These are phyloP conservation scores for Neodiprion virginianus DNA, from an alignment of 1,140 invertebrate species.

Conservation along the genomic window DNA sequence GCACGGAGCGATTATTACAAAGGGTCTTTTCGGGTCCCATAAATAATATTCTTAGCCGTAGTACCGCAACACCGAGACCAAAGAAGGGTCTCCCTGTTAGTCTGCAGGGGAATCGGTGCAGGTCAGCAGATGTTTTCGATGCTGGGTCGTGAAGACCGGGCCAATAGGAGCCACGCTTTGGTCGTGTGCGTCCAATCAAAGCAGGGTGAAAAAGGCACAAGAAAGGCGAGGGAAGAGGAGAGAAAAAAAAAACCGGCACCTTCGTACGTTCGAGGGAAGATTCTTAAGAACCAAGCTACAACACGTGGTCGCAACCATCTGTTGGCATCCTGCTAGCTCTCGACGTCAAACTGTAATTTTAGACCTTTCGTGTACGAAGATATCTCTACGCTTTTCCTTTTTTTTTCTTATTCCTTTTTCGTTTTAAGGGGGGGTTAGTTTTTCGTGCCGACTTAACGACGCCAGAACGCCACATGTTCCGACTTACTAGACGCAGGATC, in stretches of 20 bases:
- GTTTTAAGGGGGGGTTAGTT: too few relatives aligned
- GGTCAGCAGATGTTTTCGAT: conserved; percentile 45
- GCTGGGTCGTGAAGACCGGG: conserved; percentile 32
- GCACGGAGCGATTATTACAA: conserved; percentile 44
- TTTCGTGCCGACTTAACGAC: background rate
- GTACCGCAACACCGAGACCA: background rate
- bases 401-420: background rate
- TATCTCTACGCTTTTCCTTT: conserved; percentile 18
- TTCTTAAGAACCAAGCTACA: conserved; percentile 41
- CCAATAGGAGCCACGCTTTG: conserved; percentile 23
- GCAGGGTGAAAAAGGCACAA: conserved; percentile 27
- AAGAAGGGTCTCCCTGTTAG: background rate
- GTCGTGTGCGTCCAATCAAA: conserved; percentile 29
- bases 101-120: conserved; percentile 24
- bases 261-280: conserved; percentile 24
- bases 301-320: conserved; percentile 56
- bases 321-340: conserved; percentile 40
- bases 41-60: conserved; percentile 38
- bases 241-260: conserved; percentile 9
- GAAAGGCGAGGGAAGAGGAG: background rate
- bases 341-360: conserved; percentile 3
- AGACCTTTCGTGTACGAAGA: background rate
- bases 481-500: background rate
- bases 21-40: conserved; percentile 39
- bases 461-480: background rate